Evolutionary conservation across 2,113 vertebrate genomes (phyloP).

Genomic region (Burhinus bistriatus): DNA sequence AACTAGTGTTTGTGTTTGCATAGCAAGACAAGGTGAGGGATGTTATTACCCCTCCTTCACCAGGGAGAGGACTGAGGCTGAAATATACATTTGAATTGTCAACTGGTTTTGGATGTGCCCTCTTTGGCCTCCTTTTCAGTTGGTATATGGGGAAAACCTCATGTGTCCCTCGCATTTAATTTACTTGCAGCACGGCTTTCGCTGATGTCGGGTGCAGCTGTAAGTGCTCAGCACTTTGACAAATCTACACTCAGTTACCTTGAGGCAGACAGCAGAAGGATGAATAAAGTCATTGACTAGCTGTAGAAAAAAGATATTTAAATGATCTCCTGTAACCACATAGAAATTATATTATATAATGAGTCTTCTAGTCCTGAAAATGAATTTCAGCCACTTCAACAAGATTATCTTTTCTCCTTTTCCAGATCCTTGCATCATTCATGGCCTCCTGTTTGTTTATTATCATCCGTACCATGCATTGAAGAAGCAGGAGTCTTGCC

Average conservation of each 20-base stretch:
- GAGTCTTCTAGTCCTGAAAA: background rate
- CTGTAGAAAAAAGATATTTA: background rate
- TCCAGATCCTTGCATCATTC: background rate
- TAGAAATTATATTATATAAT: background rate
- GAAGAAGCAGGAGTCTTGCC: background rate
- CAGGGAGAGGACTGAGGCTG: background rate
- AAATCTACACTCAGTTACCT: background rate
- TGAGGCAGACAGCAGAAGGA: background rate
- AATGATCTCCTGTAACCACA: background rate
- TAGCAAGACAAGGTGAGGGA: background rate
- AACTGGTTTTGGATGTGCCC: background rate
- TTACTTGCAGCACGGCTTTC: background rate
- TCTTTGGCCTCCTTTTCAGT: background rate
- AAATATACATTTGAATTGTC: background rate
- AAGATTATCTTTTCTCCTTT: background rate
- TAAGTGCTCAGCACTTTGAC: background rate
- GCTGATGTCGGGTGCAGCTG: background rate
- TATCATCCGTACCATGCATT: rapidly evolving
- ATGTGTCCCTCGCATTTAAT: background rate
- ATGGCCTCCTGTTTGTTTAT: background rate
- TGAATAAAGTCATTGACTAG: background rate
- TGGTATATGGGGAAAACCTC: background rate
- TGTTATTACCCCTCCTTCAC: background rate
- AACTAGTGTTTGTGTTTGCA: background rate
- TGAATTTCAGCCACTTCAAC: background rate